Evolutionary conservation across 2,888 invertebrate genomes (phyloP).

Genomic region (Metalampra italica): DNA sequence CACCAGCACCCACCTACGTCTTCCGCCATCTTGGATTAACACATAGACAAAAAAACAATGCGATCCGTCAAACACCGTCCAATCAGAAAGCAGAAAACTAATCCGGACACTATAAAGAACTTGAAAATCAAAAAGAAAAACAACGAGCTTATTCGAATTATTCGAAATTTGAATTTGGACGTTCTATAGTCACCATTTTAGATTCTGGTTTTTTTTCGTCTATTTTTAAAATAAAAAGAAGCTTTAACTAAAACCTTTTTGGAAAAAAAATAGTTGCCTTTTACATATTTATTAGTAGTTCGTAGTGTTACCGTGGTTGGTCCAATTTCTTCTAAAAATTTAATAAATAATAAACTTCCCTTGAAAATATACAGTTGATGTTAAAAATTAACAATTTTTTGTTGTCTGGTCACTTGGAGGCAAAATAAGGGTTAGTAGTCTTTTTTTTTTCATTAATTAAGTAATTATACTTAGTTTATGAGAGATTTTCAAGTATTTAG

Average conservation of each 20-base stretch:
- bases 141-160: conserved; percentile 59
- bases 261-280: conserved; percentile 64
- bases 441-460: neutral
- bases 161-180: conserved; percentile 16
- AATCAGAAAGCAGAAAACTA: conserved; percentile 29
- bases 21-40: conserved; percentile 29
- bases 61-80: conserved; percentile 57
- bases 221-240: conserved; percentile 23
- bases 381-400: conserved; percentile 25
- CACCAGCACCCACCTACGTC: conserved; percentile 12
- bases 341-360: conserved; percentile 19
- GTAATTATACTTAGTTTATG: too few species aligned
- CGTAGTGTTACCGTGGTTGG: conserved; percentile 51
- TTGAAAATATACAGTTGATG: conserved; percentile 30
- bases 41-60: conserved; percentile 39
- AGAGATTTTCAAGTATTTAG: too few species aligned
- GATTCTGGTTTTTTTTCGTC: conserved; percentile 12
- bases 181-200: conserved; percentile 17
- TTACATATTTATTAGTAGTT: conserved; percentile 34
- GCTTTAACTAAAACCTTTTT: conserved; percentile 36
- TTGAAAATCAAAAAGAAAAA: conserved; percentile 59
- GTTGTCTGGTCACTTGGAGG: conserved; percentile 1
- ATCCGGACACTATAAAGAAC: conserved; percentile 39
- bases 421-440: conserved; percentile 36
- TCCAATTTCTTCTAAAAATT: conserved; percentile 51